Evolutionary conservation across 2,888 invertebrate species (phyloP), one percentile per base, ranked within the genome.

Genomic region (Eupithecia pulchellata): DNA sequence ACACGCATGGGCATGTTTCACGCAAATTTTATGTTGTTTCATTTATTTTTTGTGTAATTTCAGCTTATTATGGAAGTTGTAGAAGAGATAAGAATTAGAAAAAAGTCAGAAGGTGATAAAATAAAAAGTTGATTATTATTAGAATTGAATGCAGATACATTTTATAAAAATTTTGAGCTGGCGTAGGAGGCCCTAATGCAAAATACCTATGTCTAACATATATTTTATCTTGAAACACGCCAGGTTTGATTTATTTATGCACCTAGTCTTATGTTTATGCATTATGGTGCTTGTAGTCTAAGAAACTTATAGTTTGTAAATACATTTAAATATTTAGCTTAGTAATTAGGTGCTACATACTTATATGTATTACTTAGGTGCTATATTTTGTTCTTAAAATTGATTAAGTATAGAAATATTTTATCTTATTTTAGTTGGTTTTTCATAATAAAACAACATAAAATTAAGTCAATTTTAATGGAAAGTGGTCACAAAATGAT

Each of bases 61-160:
- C 94, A 93, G 93, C 92, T 93, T 76, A 94, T 94, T 78, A 93
- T 93, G 93, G 94, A 94, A 89, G 93, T 94, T 87, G 92, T 94
- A 77, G 94, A 94, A 91, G 94, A 94, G 82, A 94, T 94, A 91
- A 89, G 93, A 90, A 91, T 94, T 90, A 91, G 93, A 87, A 92
- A 93, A 82, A 93, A 91, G 86, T 90, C 92, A 82, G 90, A 92
- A 83, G 89, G 89, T 87, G 91, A 92, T 80, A 79, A 88, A 75
- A 82, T 81, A 39, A 86, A 86, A 85, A 91, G 89, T 85, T 92
- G 87, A 91, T 68, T 66, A 65, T 36, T n/a, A 57, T 2, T 55
- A 20, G 13, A 20, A 5, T 25, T 61, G 4, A 25, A 34, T 61
- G 20, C 25, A 36, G 2, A 14, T 11, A 34, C 20, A 36, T 61